phyloP scores from a whole-genome alignment of 2,888 invertebrate species.

The Agrochola lychnidis region DNA sequence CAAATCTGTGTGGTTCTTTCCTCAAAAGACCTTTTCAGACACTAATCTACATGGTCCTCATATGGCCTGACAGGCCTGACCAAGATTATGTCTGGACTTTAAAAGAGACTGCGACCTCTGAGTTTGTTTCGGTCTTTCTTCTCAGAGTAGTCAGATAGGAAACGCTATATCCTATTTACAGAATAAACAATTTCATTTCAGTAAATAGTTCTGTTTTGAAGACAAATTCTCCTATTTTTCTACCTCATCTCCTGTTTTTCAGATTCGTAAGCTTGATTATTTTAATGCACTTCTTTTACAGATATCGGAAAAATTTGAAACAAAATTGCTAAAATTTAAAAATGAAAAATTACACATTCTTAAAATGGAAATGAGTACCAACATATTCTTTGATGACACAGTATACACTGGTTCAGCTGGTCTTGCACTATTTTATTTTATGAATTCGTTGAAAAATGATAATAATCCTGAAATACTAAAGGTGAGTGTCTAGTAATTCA shows the following conservation, averaged over 20 bases:
- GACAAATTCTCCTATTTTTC: neutral
- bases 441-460: slow-evolving; percentile 79
- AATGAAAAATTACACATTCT: slow-evolving; percentile 81
- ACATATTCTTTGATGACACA: slow-evolving; percentile 91
- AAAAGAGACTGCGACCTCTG: no score
- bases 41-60: no score
- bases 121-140: no score
- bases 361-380: slow-evolving; percentile 81
- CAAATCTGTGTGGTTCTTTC: no score
- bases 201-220: neutral
- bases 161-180: no score
- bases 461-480: slow-evolving; percentile 71
- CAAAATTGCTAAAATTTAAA: slow-evolving; percentile 82
- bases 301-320: slow-evolving; percentile 87
- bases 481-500: slow-evolving; percentile 66
- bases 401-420: slow-evolving; percentile 95
- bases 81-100: no score
- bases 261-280: neutral
- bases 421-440: slow-evolving; percentile 92
- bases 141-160: no score
- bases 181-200: no score
- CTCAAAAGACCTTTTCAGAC: no score
- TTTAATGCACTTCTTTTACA: slow-evolving; percentile 72
- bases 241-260: neutral
- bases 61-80: no score